Evolutionary conservation across 2,888 invertebrate genomes (phyloP), one percentile per base, ranked within the genome.

Genomic region (Lasioglossum lativentre): DNA sequence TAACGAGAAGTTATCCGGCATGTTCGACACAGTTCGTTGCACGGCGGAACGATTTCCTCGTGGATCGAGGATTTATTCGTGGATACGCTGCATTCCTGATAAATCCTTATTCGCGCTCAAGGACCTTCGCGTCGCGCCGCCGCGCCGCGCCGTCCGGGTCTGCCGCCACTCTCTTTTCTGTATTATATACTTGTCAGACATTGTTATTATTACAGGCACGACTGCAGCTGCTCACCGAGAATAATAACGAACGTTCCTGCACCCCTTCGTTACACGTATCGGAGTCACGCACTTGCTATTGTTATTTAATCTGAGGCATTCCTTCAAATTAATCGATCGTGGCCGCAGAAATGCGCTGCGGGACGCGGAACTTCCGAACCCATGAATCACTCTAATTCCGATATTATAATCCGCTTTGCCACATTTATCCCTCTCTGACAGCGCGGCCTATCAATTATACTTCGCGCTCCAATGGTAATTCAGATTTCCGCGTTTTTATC

Each of bases 161-260:
- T 52, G 56, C 87, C 34, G 86, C 87, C 87, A 87, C 87, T 87
- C 87, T 87, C 87, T 85, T 70, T 80, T 87, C 86, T 76, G 84
- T 85, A 87, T 87, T 87, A 87, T 87, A 86, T 80, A 78, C 83
- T 86, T 86, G 83, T 81, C 78, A 78, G 85, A 80, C 85, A 88
- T 85, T 85, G 87, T 88, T 88, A 85, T 87, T 87, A 88, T 88
- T 88, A 79, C 87, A 82, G 73, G 87, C 88, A 87, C 87, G 88
- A 71, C 80, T 78, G 75, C 87, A 82, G 82, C 80, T 80, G 82
- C 88, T 73, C 85, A 70, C 74, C 80, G 71, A 59, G 88, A 88
- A 88, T 88, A 87, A 88, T 82, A 87, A 88, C 80, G 87, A 82
- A 80, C 82, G 66, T 85, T 73, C 66, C 78, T 76, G 85, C 82